phyloP scores from a whole-genome alignment of 1,140 invertebrate species.

The Drosophila triauraria region DNA sequence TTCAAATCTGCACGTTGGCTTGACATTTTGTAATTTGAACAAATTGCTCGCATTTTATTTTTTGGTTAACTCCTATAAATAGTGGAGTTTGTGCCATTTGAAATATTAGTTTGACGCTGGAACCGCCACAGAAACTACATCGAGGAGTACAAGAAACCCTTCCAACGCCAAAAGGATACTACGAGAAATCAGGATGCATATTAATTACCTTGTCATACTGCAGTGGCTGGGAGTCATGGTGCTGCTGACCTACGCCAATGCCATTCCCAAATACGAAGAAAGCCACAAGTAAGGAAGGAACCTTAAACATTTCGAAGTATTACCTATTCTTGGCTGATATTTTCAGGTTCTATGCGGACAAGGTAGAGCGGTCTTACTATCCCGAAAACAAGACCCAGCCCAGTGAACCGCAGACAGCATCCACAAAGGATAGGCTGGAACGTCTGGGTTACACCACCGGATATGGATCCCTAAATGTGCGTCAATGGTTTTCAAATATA shows the following conservation, averaged over 20 bases:
- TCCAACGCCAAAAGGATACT: constrained; percentile 24
- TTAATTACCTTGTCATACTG: constrained; percentile 25
- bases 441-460: constrained; percentile 81
- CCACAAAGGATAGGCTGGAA: constrained; percentile 79
- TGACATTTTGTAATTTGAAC: constrained; percentile 75
- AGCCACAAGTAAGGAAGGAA: constrained; percentile 64
- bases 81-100: constrained; percentile 34
- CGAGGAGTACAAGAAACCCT: constrained; percentile 17
- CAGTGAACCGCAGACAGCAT: constrained; percentile 54
- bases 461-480: constrained; percentile 77
- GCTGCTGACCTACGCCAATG: constrained; percentile 37
- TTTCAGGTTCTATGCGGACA: constrained; percentile 65
- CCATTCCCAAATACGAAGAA: constrained; percentile 70
- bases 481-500: not conserved
- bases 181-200: constrained; percentile 45
- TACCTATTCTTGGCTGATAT: not conserved
- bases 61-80: constrained; percentile 61
- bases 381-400: constrained; percentile 74
- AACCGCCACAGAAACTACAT: not conserved
- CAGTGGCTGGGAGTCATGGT: constrained; percentile 39
- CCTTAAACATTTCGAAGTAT: too few relatives aligned
- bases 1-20: constrained; percentile 56
- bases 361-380: constrained; percentile 61
- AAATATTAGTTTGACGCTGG: constrained; percentile 54
- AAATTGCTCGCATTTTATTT: constrained; percentile 68